These are phyloP conservation scores for Liparis tanakae DNA, from an alignment of 2,797 vertebrate species.

Conservation along the genomic window DNA sequence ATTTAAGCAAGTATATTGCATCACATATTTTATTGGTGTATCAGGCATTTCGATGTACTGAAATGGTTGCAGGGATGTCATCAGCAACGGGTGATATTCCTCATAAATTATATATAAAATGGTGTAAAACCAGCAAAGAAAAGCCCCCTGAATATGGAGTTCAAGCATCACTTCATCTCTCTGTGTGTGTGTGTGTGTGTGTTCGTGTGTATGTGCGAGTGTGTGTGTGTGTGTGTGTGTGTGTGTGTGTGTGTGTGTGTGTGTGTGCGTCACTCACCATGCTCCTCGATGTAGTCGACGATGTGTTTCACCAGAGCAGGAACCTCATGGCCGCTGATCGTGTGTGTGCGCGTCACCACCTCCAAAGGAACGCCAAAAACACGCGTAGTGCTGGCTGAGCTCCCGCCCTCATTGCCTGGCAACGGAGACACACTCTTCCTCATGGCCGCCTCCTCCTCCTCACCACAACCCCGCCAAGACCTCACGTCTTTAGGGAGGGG, in stretches of 20 bases:
- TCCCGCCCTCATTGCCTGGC: slow-evolving; percentile 88
- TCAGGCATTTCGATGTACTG: neutral
- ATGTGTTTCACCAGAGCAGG: slow-evolving; percentile 95
- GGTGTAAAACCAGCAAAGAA: neutral
- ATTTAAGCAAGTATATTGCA: slow-evolving; percentile 8
- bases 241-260: neutral
- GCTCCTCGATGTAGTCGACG: slow-evolving; percentile 98
- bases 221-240: no score
- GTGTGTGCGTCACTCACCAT: slow-evolving; percentile 85
- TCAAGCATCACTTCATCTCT: neutral
- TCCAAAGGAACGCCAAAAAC: slow-evolving; percentile 98
- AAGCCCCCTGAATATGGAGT: neutral
- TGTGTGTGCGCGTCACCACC: slow-evolving; percentile 93
- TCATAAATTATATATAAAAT: neutral
- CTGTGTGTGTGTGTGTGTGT: neutral
- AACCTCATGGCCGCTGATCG: slow-evolving; percentile 88
- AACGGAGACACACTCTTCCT: slow-evolving; percentile 98
- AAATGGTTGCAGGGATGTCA: neutral
- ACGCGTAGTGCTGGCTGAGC: slow-evolving; percentile 87
- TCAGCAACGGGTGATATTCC: neutral
- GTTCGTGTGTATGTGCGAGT: neutral
- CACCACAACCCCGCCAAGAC: slow-evolving; percentile 95
- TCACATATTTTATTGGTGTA: neutral
- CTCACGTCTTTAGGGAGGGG: slow-evolving; percentile 82
- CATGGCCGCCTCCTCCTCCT: slow-evolving; percentile 98